phyloP scores from a whole-genome alignment of 2,113 vertebrate genomes.

The Xenopus tropicalis region DNA sequence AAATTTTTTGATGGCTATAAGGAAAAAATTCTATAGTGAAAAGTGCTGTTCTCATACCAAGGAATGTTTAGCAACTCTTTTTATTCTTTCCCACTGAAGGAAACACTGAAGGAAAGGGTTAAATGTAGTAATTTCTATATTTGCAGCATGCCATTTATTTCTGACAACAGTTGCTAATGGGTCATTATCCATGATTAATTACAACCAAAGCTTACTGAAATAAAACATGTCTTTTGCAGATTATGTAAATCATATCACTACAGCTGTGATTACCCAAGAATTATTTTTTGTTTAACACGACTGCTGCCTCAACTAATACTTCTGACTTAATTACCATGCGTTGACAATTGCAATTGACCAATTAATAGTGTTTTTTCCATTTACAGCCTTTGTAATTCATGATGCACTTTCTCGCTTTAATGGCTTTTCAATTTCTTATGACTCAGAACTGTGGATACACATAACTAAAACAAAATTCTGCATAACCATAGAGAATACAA shows the following conservation, averaged over 20 bases:
- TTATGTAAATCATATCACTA: constrained; percentile 32
- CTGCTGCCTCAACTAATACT: constrained; percentile 51
- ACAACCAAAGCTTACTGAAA: constrained; percentile 18
- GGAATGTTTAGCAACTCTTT: too few relatives aligned
- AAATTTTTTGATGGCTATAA: too few relatives aligned
- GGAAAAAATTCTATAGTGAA: too few relatives aligned
- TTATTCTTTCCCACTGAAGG: too few relatives aligned
- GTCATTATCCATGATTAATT: constrained; percentile 29
- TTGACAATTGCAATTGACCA: constrained; percentile 65
- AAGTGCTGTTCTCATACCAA: too few relatives aligned
- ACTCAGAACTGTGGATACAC: constrained; percentile 59
- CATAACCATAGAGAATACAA: background rate
- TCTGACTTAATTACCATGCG: constrained; percentile 56
- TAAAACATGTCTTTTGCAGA: constrained; percentile 12
- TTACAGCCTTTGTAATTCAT: constrained; percentile 60
- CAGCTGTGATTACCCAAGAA: constrained; percentile 23
- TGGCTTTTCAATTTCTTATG: constrained; percentile 67
- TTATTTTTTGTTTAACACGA: constrained; percentile 37
- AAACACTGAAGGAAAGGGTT: background rate
- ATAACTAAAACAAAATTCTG: constrained; percentile 64
- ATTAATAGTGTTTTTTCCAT: constrained; percentile 58
- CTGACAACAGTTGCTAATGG: constrained; percentile 27
- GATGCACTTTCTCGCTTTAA: constrained; percentile 55
- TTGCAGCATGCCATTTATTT: background rate
- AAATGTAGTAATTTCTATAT: constrained; percentile 14